Evolutionary conservation across 2,113 vertebrate species (phyloP).

Genomic region (rat (Rattus norvegicus)): GRCr8 NC_086025.1:24768501-24769000

Average conservation of each 20-base stretch:
- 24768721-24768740: conserved; percentile 92
- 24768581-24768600: conserved; percentile 35
- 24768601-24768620: conserved; percentile 53
- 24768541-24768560: not conserved
- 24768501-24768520: not conserved
- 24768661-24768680: conserved; percentile 87
- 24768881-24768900: conserved; percentile 5
- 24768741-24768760: conserved; percentile 94
- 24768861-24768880: conserved; percentile 31
- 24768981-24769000: not conserved
- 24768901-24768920: conserved; percentile 48
- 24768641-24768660: conserved; percentile 58
- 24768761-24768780: conserved; percentile 95
- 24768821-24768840: conserved; percentile 58
- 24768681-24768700: conserved; percentile 93
- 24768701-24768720: conserved; percentile 94
- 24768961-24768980: conserved; percentile 33
- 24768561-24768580: conserved; percentile 61
- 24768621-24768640: conserved; percentile 56
- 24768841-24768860: conserved; percentile 44
- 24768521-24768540: not conserved
- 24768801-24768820: conserved; percentile 37
- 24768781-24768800: conserved; percentile 92
- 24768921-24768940: not conserved
- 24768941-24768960: conserved; percentile 45